phyloP scores from a whole-genome alignment of 2,113 vertebrate genomes.

The Epinephelus moara region DNA sequence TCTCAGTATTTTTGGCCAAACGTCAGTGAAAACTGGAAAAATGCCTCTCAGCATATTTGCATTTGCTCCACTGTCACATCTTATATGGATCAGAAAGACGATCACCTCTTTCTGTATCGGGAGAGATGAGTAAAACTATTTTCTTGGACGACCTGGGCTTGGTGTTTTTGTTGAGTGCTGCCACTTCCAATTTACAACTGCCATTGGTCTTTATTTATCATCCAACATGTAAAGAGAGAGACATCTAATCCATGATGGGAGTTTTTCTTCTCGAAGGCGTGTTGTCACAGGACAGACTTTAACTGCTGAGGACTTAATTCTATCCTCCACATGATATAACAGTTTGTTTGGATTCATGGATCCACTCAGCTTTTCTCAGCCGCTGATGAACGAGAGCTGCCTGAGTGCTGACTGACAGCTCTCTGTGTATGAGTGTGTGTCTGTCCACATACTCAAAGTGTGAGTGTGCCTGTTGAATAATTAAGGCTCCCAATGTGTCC shows the following conservation, averaged over 20 bases:
- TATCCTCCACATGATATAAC: slow-evolving; percentile 21
- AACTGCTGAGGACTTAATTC: slow-evolving; percentile 35
- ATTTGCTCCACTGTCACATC: slow-evolving; percentile 4
- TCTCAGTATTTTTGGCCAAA: background rate
- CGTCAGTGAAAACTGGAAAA: background rate
- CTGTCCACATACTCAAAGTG: background rate
- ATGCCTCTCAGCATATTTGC: background rate
- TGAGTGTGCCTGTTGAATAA: slow-evolving; percentile 28
- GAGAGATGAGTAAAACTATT: background rate
- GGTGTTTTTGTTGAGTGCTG: background rate
- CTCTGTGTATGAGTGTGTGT: background rate
- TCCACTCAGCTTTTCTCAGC: background rate
- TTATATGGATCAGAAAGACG: background rate
- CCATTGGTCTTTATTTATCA: background rate
- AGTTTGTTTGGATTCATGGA: slow-evolving; percentile 21
- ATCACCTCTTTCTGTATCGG: background rate
- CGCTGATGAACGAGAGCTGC: slow-evolving; percentile 4
- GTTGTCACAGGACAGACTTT: slow-evolving; percentile 3
- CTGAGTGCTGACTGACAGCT: slow-evolving; percentile 17
- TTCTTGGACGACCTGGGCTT: background rate
- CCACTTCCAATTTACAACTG: background rate
- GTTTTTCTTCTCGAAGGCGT: slow-evolving; percentile 1
- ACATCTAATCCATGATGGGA: background rate
- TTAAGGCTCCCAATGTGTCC: slow-evolving; percentile 53
- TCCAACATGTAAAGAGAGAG: background rate